Base-by-base conservation (phyloP, 2,113 vertebrate genomes). In the Ceyx margarethae region DNA sequence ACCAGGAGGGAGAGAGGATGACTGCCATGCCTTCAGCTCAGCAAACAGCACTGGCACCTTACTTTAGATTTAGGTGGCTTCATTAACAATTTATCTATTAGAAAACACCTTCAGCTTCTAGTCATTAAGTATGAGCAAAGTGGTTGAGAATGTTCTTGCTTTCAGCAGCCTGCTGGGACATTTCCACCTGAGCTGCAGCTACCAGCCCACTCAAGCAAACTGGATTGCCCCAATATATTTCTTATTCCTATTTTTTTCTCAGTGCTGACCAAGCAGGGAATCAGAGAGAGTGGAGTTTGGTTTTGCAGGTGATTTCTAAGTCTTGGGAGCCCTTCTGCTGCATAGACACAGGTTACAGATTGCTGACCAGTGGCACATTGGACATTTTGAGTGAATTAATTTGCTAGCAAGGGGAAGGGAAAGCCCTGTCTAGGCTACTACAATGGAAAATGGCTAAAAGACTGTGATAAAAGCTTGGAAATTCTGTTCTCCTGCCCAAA, bases 181-280 rank as follows among this genome's bases (percentile, higher is more conserved):
- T 82, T 95, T 91, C 69, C 67, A 93, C 28, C 28, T 37, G 45
- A 35, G 10, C 57, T 91, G 29, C 61, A 40, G 58, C 73, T 75
- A 81, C 29, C 77, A 81, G 73, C 64, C 82, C 61, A 75, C 80
- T 40, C 50, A 73, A 85, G 45, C 58, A 64, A 72, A 91, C 77
- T 84, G 13, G 62, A 58, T 77, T 91, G 58, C 69, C 73, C 48
- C 78, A 91, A 73, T 77, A 69, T 2, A 4, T 2, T 86, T 84
- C 73, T 87, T 80, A 78, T 93, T 71, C n/a, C 54, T 80, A 16
- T 90, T 93, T 85, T 45, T 95, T 96, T 89, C 95, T 93, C 67
- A 48, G 26, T 73, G 81, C 50, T 76, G 89, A 90, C 79, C 42
- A 87, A 75, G 37, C 22, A 18, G 13, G 26, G 56, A 81, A 71